Evolutionary conservation across 2,797 vertebrate species (phyloP).

Genomic region (Trachurus trachurus): DNA sequence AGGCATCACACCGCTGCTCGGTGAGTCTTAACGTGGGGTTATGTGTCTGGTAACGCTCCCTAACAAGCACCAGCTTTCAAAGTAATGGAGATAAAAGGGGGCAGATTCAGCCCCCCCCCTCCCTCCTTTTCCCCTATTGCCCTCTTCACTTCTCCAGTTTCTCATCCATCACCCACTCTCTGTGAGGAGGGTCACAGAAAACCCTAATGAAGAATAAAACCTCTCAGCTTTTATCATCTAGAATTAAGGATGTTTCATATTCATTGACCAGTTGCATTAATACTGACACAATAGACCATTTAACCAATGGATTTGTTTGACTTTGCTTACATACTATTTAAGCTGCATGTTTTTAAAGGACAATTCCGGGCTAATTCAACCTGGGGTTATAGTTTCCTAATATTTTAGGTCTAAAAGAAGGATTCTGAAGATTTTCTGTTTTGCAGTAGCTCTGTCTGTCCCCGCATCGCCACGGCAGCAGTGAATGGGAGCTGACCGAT

Average conservation of each 20-base stretch:
- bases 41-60: neutral
- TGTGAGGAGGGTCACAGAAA: neutral
- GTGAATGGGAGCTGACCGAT: too few relatives aligned
- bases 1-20: conserved; percentile 91
- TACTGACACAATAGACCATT: neutral
- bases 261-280: neutral
- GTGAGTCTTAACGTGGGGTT: conserved; percentile 57
- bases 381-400: too few relatives aligned
- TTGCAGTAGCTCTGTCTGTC: too few relatives aligned
- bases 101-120: neutral
- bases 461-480: too few relatives aligned
- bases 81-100: neutral
- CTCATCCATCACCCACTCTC: neutral
- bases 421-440: too few relatives aligned
- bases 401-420: too few relatives aligned
- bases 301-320: neutral
- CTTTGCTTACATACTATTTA: neutral
- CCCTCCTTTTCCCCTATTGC: neutral
- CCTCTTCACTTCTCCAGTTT: neutral
- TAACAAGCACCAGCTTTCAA: neutral
- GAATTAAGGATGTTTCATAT: neutral
- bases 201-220: neutral
- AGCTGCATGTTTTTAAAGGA: neutral
- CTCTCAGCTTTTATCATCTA: neutral
- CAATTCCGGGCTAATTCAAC: too few relatives aligned